Conservation (phyloP, 2,888 invertebrate genomes). For the Megaustenia siamemsis region DNA sequence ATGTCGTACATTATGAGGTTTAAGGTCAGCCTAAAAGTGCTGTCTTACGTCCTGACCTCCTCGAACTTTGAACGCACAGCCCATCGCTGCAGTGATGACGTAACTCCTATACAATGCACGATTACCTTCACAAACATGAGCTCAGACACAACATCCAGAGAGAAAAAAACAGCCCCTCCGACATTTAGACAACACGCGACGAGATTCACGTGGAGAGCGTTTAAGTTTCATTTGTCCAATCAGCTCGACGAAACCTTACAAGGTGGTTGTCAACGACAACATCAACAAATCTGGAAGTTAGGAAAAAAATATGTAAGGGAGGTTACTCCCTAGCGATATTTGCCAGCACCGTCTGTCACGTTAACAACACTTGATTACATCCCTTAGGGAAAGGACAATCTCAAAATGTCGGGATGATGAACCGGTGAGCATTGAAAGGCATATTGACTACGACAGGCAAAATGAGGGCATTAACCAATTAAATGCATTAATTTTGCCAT, state of each 20-base stretch:
- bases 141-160: too few relatives aligned
- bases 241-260: background rate
- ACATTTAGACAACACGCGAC: too few relatives aligned
- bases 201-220: background rate
- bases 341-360: background rate
- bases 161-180: too few relatives aligned
- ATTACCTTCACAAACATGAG: too few relatives aligned
- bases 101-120: too few relatives aligned
- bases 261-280: background rate
- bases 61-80: too few relatives aligned
- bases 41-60: too few relatives aligned
- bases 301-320: background rate
- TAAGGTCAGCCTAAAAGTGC: too few relatives aligned
- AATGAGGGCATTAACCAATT: background rate
- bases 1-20: too few relatives aligned
- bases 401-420: too few relatives aligned
- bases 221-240: conserved; percentile 2
- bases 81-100: too few relatives aligned
- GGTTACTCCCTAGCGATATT: background rate
- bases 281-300: background rate
- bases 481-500: too few relatives aligned
- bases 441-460: background rate
- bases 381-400: background rate
- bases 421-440: background rate
- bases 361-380: background rate